Evolutionary conservation across 2,113 vertebrate species (phyloP), one percentile per base, ranked within the genome.

Genomic region (Aptenodytes forsteri): DNA sequence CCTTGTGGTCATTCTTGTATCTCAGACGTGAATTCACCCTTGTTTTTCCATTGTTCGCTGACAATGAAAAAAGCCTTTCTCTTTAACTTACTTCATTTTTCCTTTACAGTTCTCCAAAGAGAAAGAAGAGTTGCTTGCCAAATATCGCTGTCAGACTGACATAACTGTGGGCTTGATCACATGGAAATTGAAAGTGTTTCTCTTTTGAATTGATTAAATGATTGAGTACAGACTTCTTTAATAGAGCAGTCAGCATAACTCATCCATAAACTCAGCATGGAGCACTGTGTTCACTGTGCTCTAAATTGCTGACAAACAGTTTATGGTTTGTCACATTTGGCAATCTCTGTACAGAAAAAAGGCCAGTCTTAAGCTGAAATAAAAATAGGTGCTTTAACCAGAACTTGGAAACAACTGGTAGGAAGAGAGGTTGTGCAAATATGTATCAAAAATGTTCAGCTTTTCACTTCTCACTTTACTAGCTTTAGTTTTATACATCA

Each of bases 221-320:
- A 93, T 86, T 92, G 49, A 91, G 82, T 71, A 78, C 21, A 67
- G 85, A 34, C 64, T 67, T 83, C 81, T 97, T 95, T 88, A 94
- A 97, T 32, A 96, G 87, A 90, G 59, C 52, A 93, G 85, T 92
- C 88, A 86, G 56, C 69, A 49, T 78, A 87, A 76, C 55, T 96
- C 87, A 77, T 83, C 76, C 84, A 78, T 94, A 83, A 93, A 93
- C 89, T 89, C 94, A 93, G 94, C 61, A 70, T 64, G 79, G 56
- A 82, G 88, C 46, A 27, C 23, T 78, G 40, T 90, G 72, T 83
- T 96, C 55, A 86, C 29, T 36, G 55, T 59, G 66, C 64, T 94
- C 20, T 96, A 52, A 82, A 82, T 80, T 96, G 90, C 93, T 97
- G 87, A 97, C 86, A 96, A 95, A 91, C 87, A 92, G 83, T 85